Evolutionary conservation across 2,888 invertebrate genomes (phyloP).

Genomic region (Candidula unifasciata): DNA sequence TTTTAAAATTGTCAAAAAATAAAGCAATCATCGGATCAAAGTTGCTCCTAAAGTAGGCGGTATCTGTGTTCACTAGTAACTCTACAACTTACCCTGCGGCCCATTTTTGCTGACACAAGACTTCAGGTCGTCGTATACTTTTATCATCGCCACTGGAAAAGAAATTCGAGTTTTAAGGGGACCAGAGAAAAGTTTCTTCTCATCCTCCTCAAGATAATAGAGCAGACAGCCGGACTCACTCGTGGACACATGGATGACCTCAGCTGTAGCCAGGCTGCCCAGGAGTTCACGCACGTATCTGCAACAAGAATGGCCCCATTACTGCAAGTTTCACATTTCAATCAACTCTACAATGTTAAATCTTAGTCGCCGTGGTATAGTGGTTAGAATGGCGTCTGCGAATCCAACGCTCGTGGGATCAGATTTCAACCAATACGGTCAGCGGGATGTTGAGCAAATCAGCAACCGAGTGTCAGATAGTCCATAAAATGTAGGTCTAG

Average conservation of each 20-base stretch:
- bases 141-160: not conserved
- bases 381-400: no score
- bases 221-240: not conserved
- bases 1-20: no score
- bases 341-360: no score
- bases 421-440: no score
- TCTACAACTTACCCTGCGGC: not conserved
- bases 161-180: not conserved
- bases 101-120: not conserved
- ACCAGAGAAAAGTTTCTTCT: not conserved
- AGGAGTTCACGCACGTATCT: slow-evolving; percentile 51
- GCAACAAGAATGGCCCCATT: not conserved
- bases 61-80: no score
- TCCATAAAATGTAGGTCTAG: no score
- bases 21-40: no score
- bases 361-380: no score
- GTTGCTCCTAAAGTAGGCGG: not conserved
- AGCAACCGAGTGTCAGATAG: no score
- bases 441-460: no score
- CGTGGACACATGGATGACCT: slow-evolving; percentile 39
- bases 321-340: no score
- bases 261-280: slow-evolving; percentile 15
- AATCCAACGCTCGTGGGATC: no score
- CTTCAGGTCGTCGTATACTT: slow-evolving; percentile 14
- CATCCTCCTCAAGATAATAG: slow-evolving; percentile 2